A percentile compares a stretch with the other conserved stretches of the same genome.
Evolutionary conservation across 2,113 vertebrate genomes (phyloP).

Genomic region (Microtus richardsoni): DNA sequence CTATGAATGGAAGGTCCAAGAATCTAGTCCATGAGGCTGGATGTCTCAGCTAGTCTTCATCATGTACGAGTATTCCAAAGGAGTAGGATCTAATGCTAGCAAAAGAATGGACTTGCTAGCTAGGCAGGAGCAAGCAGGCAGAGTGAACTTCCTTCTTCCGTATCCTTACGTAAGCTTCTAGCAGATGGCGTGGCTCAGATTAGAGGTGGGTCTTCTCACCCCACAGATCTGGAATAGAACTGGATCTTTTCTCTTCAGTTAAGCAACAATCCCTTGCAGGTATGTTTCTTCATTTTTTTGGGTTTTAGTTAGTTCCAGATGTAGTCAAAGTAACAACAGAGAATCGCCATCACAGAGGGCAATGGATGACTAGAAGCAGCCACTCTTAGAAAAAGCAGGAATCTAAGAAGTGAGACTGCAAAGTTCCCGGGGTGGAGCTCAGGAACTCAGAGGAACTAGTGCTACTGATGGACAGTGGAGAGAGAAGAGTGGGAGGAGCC

Average conservation of each 20-base stretch:
- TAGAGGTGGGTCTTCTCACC: not conserved
- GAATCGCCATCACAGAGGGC: not conserved
- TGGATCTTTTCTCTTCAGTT: not conserved
- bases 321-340: not conserved
- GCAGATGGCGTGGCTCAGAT: not conserved
- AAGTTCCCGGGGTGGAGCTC: not conserved
- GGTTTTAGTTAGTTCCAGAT: not conserved
- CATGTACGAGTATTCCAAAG: not conserved
- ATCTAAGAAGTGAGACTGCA: not conserved
- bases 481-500: too few species aligned
- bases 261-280: not conserved
- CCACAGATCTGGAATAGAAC: not conserved
- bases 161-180: not conserved
- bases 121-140: not conserved
- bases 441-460: not conserved
- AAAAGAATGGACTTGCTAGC: not conserved
- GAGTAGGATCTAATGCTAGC: not conserved
- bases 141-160: not conserved
- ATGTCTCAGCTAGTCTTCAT: not conserved
- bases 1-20: not conserved
- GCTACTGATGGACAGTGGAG: fast-evolving
- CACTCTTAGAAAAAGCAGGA: not conserved
- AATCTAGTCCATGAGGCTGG: not conserved
- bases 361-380: not conserved
- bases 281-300: too few species aligned